Evolutionary conservation across 2,797 vertebrate genomes (phyloP).

Genomic region (Graptemys geographica): DNA sequence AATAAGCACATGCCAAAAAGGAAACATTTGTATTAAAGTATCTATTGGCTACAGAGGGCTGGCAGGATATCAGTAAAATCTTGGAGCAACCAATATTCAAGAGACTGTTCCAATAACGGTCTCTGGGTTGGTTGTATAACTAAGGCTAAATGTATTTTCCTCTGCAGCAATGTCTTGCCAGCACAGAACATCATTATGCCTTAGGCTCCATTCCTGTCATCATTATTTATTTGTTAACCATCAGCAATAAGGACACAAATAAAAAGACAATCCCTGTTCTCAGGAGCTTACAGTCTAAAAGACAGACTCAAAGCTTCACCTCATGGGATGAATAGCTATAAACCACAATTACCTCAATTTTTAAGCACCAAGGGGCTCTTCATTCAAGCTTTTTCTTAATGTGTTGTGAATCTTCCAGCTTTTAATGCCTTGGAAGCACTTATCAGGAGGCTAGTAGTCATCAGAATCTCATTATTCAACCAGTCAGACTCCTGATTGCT

Average conservation of each 20-base stretch:
- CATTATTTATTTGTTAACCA: not conserved
- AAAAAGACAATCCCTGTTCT: not conserved
- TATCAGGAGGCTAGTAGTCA: slow-evolving; percentile 28
- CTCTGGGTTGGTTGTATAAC: not conserved
- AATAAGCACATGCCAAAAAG: not conserved
- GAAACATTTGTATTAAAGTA: not conserved
- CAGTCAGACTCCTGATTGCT: slow-evolving; percentile 43
- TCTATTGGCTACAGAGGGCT: not conserved
- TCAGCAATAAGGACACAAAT: not conserved
- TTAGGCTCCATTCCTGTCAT: not conserved
- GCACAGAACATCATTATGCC: not conserved
- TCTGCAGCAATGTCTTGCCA: not conserved
- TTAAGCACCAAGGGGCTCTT: slow-evolving; percentile 8
- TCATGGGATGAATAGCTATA: not conserved
- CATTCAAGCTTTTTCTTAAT: not conserved
- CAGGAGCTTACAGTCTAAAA: not conserved
- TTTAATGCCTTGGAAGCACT: slow-evolving; percentile 32
- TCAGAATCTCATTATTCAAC: slow-evolving; percentile 57
- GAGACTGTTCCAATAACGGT: not conserved
- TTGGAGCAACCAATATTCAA: not conserved
- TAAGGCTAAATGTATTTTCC: not conserved
- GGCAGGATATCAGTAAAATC: not conserved
- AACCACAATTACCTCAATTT: not conserved
- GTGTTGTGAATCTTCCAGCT: not conserved
- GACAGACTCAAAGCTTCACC: not conserved